A percentile compares a stretch with the other conserved stretches of the same genome.
phyloP scores from a whole-genome alignment of 2,113 vertebrate genomes.

The Dipodomys ordii region DNA sequence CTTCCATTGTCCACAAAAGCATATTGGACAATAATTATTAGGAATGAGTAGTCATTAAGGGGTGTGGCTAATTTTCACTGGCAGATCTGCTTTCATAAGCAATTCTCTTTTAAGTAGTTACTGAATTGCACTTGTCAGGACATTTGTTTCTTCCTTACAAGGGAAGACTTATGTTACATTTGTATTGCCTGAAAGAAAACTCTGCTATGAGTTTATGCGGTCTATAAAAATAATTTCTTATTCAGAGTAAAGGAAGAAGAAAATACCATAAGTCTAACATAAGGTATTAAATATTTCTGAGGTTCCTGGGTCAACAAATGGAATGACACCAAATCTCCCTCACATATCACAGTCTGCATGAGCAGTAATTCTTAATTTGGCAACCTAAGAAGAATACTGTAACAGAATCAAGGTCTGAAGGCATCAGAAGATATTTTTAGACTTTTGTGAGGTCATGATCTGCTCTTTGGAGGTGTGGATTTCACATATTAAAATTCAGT shows the following conservation, averaged over 20 bases:
- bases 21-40: slow-evolving; percentile 23
- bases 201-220: slow-evolving; percentile 10
- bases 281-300: slow-evolving; percentile 56
- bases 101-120: slow-evolving; percentile 49
- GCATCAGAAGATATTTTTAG: slow-evolving; percentile 81
- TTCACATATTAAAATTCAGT: slow-evolving; percentile 80
- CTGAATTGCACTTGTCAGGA: slow-evolving; percentile 35
- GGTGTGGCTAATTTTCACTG: slow-evolving; percentile 50
- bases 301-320: slow-evolving; percentile 54
- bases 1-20: neutral
- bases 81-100: slow-evolving; percentile 46
- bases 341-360: slow-evolving; percentile 1
- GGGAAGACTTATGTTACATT: slow-evolving; percentile 59
- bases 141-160: slow-evolving; percentile 45
- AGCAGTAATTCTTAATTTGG: slow-evolving; percentile 69
- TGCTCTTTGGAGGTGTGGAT: slow-evolving; percentile 72
- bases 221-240: slow-evolving; percentile 73
- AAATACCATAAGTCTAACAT: slow-evolving; percentile 67
- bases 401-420: slow-evolving; percentile 72
- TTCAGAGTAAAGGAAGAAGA: slow-evolving; percentile 76
- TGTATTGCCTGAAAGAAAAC: slow-evolving; percentile 74
- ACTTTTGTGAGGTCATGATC: slow-evolving; percentile 70
- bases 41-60: neutral
- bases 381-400: slow-evolving; percentile 71
- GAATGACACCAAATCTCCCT: slow-evolving; percentile 40